Evolutionary conservation across 2,113 vertebrate species (phyloP), one percentile per base, ranked within the genome.

Genomic region (Sinocyclocheilus maitianheensis): DNA sequence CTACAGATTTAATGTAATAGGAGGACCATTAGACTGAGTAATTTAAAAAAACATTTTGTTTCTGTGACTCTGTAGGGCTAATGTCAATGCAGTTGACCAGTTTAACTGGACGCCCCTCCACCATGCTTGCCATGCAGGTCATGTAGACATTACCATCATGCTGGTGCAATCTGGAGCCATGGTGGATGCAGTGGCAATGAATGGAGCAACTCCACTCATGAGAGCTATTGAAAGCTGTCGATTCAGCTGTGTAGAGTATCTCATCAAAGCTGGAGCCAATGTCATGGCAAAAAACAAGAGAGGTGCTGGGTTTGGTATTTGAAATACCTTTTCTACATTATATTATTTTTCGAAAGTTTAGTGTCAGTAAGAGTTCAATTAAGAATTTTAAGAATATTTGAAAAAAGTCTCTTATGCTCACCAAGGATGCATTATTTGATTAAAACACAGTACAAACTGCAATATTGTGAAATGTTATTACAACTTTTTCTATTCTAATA

Each of bases 21-120:
- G 3, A 53, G 24, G 46, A 55, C 7, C 5, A 40, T 72, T 77
- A 77, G 43, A 75, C 22, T 14, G 37, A n/a, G 40, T 48, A 5
- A 8, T 76, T 24, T 8, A 24, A 13, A 11, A n/a, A 22, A 71
- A 51, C 5, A 48, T 84, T 83, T 87, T 81, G 13, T 13, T 51
- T 71, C 4, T 67, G 18, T 69, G 26, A 51, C 43, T 24, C 9
- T 65, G 34, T 48, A 97, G 97, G 90, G 96, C 96, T n/a, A 91
- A 95, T 0, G 94, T 96, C 62, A 97, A 96, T 0, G 88, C 94
- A 20, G 92, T 91, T 48, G 97, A 97, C 88, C 96, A 97, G 91
- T 96, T 96, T 90, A 84, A 94, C 86, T 97, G 96, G 97, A 97
- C 96, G 8, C 94, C 97, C 0, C 95, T 97, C 55, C 97, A 97